Evolutionary conservation across 1,140 invertebrate genomes (phyloP).

Genomic region (Drosophila sucinea): DNA sequence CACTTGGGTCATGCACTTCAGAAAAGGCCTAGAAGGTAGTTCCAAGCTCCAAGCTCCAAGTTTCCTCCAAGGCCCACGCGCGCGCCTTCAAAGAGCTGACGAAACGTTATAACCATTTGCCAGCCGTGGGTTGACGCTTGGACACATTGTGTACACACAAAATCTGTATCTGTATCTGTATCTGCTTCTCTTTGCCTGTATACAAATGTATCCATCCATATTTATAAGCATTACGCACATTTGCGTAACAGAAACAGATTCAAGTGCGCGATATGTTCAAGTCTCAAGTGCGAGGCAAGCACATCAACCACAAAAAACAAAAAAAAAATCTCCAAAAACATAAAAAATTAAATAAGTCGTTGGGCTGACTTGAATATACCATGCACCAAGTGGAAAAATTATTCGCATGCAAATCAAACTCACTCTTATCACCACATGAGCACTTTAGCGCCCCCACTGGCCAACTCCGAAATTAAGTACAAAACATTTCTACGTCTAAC

Average conservation of each 20-base stretch:
- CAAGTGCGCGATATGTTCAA: constrained; percentile 71
- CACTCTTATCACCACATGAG: no score
- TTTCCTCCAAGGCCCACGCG: constrained; percentile 41
- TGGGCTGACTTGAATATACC: no score
- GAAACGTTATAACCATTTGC: constrained; percentile 16
- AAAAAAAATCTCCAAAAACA: constrained; percentile 24
- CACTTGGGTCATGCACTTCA: constrained; percentile 44
- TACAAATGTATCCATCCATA: constrained; percentile 57
- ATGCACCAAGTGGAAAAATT: no score
- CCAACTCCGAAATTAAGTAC: no score
- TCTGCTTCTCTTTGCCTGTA: neutral
- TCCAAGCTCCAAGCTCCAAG: constrained; percentile 25
- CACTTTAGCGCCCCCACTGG: no score
- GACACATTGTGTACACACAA: constrained; percentile 24
- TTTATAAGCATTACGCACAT: constrained; percentile 78
- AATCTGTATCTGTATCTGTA: constrained; percentile 3
- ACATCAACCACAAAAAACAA: constrained; percentile 35
- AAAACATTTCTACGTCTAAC: no score
- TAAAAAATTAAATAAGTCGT: no score
- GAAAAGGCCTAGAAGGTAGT: constrained; percentile 41
- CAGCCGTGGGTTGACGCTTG: constrained; percentile 10
- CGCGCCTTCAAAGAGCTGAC: constrained; percentile 10
- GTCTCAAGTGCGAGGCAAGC: constrained; percentile 62
- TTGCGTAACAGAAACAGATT: constrained; percentile 81
- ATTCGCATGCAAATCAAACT: no score